phyloP scores from a whole-genome alignment of 1,140 invertebrate species.

The Calliopsis andreniformis region DNA sequence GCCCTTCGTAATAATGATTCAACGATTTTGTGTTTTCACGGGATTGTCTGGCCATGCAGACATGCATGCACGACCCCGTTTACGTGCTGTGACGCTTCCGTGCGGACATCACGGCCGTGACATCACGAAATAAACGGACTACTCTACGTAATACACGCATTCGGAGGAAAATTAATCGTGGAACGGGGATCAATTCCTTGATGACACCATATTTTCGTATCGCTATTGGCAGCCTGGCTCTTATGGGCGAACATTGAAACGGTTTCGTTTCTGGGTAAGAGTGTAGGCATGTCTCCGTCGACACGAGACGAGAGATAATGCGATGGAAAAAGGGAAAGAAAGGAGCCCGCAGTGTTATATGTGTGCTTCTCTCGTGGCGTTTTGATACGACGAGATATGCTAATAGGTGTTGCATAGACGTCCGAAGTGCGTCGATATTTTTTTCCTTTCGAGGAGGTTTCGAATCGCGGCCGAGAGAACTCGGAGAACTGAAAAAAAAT shows the following conservation, averaged over 20 bases:
- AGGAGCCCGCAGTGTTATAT: not conserved
- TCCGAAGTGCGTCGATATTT: not conserved
- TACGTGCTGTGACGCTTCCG: slow-evolving; percentile 50
- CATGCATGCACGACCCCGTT: slow-evolving; percentile 44
- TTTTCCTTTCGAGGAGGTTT: not conserved
- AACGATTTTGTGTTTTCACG: not conserved
- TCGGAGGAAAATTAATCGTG: slow-evolving; percentile 5
- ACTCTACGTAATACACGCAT: slow-evolving; percentile 16
- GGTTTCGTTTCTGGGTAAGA: slow-evolving; percentile 14
- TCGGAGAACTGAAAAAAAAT: slow-evolving; percentile 7
- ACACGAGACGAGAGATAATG: slow-evolving; percentile 31
- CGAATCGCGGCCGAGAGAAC: not conserved
- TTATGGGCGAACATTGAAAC: not conserved
- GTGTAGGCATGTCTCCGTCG: slow-evolving; percentile 1
- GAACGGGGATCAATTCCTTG: not conserved
- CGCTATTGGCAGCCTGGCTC: not conserved
- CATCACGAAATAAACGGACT: slow-evolving; percentile 47
- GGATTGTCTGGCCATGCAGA: slow-evolving; percentile 22
- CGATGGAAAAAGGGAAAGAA: slow-evolving; percentile 20
- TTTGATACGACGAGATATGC: not conserved
- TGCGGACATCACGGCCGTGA: slow-evolving; percentile 36
- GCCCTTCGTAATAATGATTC: not conserved
- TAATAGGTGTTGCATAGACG: not conserved
- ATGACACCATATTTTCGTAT: not conserved
- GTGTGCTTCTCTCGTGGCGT: not conserved